Conservation (phyloP, 2,113 vertebrate species). For the Carassius gibelio region DNA sequence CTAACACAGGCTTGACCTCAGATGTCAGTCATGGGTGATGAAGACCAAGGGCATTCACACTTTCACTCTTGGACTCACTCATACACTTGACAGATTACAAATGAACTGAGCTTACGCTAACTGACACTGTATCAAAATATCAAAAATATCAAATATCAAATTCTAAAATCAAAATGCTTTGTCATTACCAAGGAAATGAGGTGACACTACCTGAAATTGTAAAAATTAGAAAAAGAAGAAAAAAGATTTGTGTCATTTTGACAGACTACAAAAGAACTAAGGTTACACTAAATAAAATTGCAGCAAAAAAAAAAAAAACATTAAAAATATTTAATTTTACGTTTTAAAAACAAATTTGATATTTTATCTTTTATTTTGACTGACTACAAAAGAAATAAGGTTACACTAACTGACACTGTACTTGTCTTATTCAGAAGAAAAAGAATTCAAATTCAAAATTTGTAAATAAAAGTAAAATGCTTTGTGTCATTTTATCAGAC, state of each 20-base stretch:
- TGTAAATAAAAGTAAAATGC: neutral
- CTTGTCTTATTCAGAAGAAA: neutral
- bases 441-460: too few relatives aligned
- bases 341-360: too few relatives aligned
- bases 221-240: too few relatives aligned
- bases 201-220: too few relatives aligned
- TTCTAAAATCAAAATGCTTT: neutral
- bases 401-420: neutral
- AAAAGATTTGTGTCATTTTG: neutral
- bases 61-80: constrained; percentile 53
- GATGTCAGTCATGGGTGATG: constrained; percentile 14
- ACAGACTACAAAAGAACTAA: too few relatives aligned
- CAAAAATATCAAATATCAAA: neutral
- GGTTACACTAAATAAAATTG: too few relatives aligned
- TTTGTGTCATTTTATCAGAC: neutral
- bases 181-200: neutral
- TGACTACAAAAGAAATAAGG: neutral
- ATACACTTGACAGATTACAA: constrained; percentile 34
- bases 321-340: too few relatives aligned
- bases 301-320: too few relatives aligned
- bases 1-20: constrained; percentile 3
- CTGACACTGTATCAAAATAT: neutral
- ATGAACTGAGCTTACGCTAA: neutral
- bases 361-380: neutral
- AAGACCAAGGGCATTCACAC: constrained; percentile 36